Conservation (phyloP, 2,113 vertebrate genomes). For the Macrotis lagotis region DNA sequence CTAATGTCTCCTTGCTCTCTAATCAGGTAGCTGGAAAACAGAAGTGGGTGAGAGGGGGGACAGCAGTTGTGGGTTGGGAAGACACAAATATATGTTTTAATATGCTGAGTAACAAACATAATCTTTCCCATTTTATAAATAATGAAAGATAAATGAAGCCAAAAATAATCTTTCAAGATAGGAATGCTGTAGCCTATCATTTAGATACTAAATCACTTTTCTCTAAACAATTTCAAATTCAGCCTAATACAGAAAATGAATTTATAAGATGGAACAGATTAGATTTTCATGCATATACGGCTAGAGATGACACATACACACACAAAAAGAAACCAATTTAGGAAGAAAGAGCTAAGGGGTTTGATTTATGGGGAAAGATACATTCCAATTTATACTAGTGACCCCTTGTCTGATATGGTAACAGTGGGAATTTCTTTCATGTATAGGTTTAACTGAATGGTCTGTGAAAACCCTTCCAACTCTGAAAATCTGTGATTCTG, state of each 20-base stretch:
- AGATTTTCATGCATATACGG: background rate
- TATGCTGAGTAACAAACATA: background rate
- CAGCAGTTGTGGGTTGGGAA: background rate
- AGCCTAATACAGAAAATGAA: background rate
- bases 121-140: background rate
- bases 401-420: background rate
- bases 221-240: background rate
- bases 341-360: constrained; percentile 48
- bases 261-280: background rate
- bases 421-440: background rate
- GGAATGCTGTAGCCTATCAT: background rate
- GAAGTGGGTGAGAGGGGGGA: background rate
- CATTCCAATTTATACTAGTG: background rate
- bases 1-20: background rate
- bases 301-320: constrained; percentile 47
- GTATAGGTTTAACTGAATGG: background rate
- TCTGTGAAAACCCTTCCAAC: background rate
- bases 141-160: background rate
- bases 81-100: background rate
- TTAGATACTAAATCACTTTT: background rate
- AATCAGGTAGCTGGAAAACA: background rate
- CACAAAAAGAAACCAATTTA: constrained; percentile 52
- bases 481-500: background rate
- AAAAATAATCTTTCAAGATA: background rate
- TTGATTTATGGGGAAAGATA: constrained; percentile 67